Conservation (phyloP, 2,113 vertebrate species). For the Onychorhynchus coronatus region DNA sequence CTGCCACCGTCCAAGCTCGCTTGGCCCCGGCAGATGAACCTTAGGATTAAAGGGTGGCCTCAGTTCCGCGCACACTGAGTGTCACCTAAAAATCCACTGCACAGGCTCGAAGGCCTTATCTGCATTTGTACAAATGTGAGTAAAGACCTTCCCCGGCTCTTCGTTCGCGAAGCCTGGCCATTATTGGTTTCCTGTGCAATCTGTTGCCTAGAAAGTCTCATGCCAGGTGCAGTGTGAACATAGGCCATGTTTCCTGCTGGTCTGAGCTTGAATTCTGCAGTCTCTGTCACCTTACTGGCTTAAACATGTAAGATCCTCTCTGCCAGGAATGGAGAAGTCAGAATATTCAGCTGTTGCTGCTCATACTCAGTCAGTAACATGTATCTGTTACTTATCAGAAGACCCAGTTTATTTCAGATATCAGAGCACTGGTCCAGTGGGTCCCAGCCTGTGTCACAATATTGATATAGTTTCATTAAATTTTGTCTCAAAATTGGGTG, state of each 20-base stretch:
- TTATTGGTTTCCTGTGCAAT: not conserved
- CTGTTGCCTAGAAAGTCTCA: not conserved
- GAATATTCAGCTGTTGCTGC: not conserved
- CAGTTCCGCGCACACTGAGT: too few relatives aligned
- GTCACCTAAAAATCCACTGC: too few relatives aligned
- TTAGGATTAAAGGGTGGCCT: too few relatives aligned
- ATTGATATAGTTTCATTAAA: accelerated
- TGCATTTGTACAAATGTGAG: too few relatives aligned
- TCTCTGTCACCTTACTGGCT: not conserved
- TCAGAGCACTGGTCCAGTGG: accelerated
- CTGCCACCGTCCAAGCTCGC: too few relatives aligned
- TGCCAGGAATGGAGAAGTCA: not conserved
- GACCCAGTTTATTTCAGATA: not conserved
- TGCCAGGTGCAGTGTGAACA: not conserved
- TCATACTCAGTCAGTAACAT: not conserved
- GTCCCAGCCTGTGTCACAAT: not conserved
- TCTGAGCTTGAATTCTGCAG: not conserved
- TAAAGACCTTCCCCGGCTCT: too few relatives aligned
- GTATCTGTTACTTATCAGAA: not conserved
- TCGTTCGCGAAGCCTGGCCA: too few relatives aligned
- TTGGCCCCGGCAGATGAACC: too few relatives aligned
- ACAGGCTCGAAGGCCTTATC: too few relatives aligned
- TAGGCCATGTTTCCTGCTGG: not conserved
- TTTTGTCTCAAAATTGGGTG: not conserved
- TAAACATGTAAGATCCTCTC: not conserved